Evolutionary conservation across 1,140 invertebrate genomes (phyloP).

Genomic region (Drosophila cardini): DNA sequence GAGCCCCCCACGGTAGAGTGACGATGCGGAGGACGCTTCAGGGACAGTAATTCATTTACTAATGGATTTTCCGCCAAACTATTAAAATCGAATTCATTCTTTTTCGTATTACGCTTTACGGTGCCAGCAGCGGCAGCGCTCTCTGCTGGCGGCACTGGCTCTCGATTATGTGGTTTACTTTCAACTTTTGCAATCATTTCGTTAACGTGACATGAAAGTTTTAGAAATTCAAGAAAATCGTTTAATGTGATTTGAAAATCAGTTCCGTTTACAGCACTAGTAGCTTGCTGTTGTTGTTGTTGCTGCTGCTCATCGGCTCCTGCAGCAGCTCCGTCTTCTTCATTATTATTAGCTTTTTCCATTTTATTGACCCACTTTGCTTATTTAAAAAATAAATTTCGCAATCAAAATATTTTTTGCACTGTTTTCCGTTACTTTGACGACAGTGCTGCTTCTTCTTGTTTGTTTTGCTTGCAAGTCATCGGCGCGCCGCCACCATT

Average conservation of each 20-base stretch:
- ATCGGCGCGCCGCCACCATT: neutral
- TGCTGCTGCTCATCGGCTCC: slow-evolving; percentile 36
- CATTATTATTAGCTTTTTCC: slow-evolving; percentile 49
- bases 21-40: slow-evolving; percentile 37
- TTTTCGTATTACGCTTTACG: slow-evolving; percentile 61
- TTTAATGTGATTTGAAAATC: slow-evolving; percentile 81
- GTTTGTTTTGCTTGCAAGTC: slow-evolving; percentile 11
- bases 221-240: slow-evolving; percentile 83
- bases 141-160: slow-evolving; percentile 66
- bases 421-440: slow-evolving; percentile 54
- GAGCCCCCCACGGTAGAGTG: neutral
- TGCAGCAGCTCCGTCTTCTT: slow-evolving; percentile 54
- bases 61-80: slow-evolving; percentile 68
- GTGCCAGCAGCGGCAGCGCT: slow-evolving; percentile 1
- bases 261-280: slow-evolving; percentile 25
- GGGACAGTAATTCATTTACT: slow-evolving; percentile 63
- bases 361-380: slow-evolving; percentile 44
- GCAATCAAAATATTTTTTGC: slow-evolving; percentile 28
- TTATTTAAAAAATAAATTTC: slow-evolving; percentile 1
- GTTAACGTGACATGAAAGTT: slow-evolving; percentile 83
- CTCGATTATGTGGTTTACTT: slow-evolving; percentile 58
- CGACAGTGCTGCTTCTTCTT: slow-evolving; percentile 27
- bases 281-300: slow-evolving; percentile 41
- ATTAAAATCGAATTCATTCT: slow-evolving; percentile 68
- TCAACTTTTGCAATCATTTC: slow-evolving; percentile 78